These are phyloP conservation scores for Equus quagga DNA, from an alignment of 2,113 vertebrate species.

Conservation along the genomic window DNA sequence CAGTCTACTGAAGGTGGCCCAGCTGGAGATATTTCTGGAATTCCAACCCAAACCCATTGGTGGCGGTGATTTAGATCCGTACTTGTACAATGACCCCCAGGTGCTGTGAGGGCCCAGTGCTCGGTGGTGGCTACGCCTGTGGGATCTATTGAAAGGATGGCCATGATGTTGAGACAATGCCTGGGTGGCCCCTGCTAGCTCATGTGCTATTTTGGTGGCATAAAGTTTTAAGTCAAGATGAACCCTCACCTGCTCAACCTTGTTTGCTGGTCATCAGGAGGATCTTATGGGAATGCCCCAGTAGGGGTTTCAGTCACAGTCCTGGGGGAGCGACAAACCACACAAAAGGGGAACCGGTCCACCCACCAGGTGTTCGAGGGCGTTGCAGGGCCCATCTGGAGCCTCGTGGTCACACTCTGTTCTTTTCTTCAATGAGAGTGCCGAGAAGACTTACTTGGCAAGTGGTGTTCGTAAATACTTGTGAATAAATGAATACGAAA, in stretches of 20 bases:
- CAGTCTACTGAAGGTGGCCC: neutral
- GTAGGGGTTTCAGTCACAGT: neutral
- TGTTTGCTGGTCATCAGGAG: neutral
- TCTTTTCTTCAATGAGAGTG: no score
- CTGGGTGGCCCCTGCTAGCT: accelerated
- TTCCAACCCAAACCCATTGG: neutral
- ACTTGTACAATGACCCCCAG: accelerated
- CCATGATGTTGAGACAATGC: accelerated
- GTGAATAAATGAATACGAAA: no score
- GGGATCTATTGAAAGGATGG: neutral
- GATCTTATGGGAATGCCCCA: neutral
- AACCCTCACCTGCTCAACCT: neutral
- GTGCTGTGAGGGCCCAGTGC: accelerated
- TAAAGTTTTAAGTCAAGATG: neutral
- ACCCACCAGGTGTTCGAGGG: constrained; percentile 31
- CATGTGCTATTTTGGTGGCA: accelerated
- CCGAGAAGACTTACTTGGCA: neutral
- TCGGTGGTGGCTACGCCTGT: accelerated
- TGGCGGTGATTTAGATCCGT: accelerated
- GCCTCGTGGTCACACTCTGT: neutral
- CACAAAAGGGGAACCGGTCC: constrained; percentile 57
- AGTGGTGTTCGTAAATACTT: no score
- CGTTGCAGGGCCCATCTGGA: neutral
- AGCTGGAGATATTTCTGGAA: neutral
- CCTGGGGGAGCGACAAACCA: constrained; percentile 17